These are phyloP conservation scores for Melopsittacus undulatus DNA, from an alignment of 2,797 vertebrate species.

Conservation along the genomic window DNA sequence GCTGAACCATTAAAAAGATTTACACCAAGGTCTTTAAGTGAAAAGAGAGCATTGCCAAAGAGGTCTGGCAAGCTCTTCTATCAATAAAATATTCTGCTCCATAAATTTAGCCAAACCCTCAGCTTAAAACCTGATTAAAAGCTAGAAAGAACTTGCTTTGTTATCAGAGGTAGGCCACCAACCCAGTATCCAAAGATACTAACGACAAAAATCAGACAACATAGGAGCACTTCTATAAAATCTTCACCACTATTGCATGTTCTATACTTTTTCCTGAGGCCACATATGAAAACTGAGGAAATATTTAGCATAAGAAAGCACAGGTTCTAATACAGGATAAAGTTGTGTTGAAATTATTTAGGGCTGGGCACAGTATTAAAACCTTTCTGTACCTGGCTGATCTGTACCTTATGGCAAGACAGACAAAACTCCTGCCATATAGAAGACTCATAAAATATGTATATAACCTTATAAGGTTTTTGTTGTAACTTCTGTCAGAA, in stretches of 20 bases:
- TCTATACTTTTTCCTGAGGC: not conserved
- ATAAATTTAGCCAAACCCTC: slow-evolving; percentile 56
- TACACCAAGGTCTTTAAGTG: slow-evolving; percentile 65
- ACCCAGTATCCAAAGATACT: not conserved
- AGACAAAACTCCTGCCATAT: not conserved
- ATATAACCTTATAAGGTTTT: not conserved
- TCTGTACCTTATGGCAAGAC: not conserved
- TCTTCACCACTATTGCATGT: not conserved
- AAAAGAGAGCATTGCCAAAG: slow-evolving; percentile 61
- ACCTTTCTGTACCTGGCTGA: not conserved
- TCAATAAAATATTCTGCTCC: slow-evolving; percentile 49
- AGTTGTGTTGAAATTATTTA: not conserved
- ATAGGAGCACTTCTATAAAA: not conserved
- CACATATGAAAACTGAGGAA: not conserved
- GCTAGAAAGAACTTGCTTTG: not conserved
- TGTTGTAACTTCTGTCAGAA: not conserved
- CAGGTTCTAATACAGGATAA: not conserved
- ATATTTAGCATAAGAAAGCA: not conserved
- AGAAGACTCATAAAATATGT: not conserved
- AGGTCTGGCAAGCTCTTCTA: slow-evolving; percentile 45
- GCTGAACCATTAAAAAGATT: slow-evolving; percentile 62
- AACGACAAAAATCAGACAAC: not conserved
- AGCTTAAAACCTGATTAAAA: slow-evolving; percentile 52
- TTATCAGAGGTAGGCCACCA: not conserved
- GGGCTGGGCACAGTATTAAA: not conserved